A percentile compares a stretch with the other conserved stretches of the same genome.
These are phyloP conservation scores for Elephas maximus DNA, from an alignment of 2,113 vertebrate genomes.

Conservation along the genomic window DNA sequence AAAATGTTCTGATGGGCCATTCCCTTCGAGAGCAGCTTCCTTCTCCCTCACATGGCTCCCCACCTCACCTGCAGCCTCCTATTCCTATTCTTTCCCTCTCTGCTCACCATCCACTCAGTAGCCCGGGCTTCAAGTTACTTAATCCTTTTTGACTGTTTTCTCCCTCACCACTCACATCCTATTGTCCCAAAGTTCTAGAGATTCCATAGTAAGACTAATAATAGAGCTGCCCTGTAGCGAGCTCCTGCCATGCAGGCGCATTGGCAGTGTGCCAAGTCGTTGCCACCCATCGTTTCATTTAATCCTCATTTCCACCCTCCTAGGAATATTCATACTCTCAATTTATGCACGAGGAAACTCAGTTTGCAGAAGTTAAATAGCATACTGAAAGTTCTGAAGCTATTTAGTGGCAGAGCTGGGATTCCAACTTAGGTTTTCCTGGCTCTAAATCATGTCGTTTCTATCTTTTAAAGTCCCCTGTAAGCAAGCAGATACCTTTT, in stretches of 20 bases:
- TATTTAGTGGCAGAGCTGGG: neutral
- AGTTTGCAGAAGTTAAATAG: neutral
- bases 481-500: neutral
- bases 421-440: neutral
- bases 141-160: neutral
- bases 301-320: neutral
- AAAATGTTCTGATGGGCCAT: neutral
- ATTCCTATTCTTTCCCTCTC: neutral
- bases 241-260: neutral
- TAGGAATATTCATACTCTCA: neutral
- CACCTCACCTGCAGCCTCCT: neutral
- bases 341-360: neutral
- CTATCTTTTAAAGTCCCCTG: neutral
- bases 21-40: neutral
- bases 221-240: neutral
- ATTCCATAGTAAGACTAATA: neutral
- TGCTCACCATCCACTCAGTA: neutral
- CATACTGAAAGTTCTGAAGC: neutral
- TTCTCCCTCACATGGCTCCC: neutral
- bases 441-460: neutral
- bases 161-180: neutral
- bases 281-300: neutral
- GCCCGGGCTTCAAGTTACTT: neutral
- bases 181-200: neutral
- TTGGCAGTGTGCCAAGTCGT: neutral